These are phyloP conservation scores for Drosophila pallidifrons DNA, from an alignment of 1,140 invertebrate genomes.

Conservation along the genomic window DNA sequence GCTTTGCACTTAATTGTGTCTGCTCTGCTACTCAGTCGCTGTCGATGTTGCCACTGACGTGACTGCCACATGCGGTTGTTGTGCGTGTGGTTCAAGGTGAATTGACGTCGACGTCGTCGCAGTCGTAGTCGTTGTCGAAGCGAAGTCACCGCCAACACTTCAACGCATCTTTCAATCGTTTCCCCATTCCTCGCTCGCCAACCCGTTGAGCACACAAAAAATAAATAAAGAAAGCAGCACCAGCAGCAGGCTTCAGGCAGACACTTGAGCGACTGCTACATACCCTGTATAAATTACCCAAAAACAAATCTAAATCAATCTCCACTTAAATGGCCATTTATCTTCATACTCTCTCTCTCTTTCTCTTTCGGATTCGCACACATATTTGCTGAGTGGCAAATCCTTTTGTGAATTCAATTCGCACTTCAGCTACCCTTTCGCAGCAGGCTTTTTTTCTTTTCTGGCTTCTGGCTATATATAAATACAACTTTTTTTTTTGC, in stretches of 20 bases:
- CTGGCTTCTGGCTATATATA: constrained; percentile 22
- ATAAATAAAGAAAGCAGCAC: constrained; percentile 32
- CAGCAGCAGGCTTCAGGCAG: not conserved
- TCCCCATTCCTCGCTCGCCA: constrained; percentile 35
- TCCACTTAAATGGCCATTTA: not conserved
- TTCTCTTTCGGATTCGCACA: too few relatives aligned
- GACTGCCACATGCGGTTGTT: constrained; percentile 34
- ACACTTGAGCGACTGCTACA: constrained; percentile 6
- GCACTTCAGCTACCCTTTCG: constrained; percentile 14
- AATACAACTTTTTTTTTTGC: constrained; percentile 31
- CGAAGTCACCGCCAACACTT: constrained; percentile 53
- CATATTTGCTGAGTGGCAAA: not conserved
- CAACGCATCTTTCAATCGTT: constrained; percentile 79
- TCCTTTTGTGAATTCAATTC: not conserved
- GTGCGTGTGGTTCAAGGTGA: constrained; percentile 79
- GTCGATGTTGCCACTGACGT: constrained; percentile 28
- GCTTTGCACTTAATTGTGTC: constrained; percentile 77
- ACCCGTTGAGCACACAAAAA: constrained; percentile 53
- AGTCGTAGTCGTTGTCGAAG: constrained; percentile 12
- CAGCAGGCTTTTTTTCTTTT: not conserved
- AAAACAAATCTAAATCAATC: constrained; percentile 1
- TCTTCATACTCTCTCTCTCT: not conserved
- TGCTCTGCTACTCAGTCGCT: constrained; percentile 59
- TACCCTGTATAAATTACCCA: constrained; percentile 9
- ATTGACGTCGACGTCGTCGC: constrained; percentile 46